Conservation (phyloP, 2,797 vertebrate species). For the Oreortyx pictus region DNA sequence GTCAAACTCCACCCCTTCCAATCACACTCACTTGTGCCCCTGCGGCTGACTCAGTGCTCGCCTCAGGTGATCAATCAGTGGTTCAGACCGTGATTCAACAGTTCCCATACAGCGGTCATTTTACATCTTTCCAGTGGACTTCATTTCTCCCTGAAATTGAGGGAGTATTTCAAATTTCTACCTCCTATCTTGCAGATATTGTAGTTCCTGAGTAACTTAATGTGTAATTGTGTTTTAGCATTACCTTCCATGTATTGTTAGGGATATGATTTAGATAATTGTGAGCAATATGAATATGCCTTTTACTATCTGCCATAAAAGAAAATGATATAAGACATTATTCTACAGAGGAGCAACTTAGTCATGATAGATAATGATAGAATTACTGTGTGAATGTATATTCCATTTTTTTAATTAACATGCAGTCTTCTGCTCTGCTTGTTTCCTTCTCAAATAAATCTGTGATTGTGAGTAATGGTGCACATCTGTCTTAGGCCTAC, state of each 20-base stretch:
- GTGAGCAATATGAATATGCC: background rate
- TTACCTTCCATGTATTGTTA: accelerated
- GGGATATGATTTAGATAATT: background rate
- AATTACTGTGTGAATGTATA: background rate
- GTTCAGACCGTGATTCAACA: too few relatives aligned
- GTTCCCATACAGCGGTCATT: too few relatives aligned
- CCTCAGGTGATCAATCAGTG: too few relatives aligned
- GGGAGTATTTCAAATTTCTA: background rate
- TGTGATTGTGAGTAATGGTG: background rate
- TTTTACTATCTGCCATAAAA: background rate
- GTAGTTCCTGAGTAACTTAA: background rate
- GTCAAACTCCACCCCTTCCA: too few relatives aligned
- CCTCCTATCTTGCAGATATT: background rate
- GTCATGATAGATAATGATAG: background rate
- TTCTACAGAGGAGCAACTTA: background rate
- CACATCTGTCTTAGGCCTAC: background rate
- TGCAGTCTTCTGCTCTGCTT: background rate
- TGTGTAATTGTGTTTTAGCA: background rate
- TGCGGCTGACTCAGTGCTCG: too few relatives aligned
- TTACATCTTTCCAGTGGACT: background rate
- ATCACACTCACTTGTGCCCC: too few relatives aligned
- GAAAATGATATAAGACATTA: background rate
- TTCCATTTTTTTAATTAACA: background rate
- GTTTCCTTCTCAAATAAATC: background rate
- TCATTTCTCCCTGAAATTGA: background rate